Evolutionary conservation across 23 tunicate genomes (phyloP).

Genomic region (Ascidia mentula): DNA sequence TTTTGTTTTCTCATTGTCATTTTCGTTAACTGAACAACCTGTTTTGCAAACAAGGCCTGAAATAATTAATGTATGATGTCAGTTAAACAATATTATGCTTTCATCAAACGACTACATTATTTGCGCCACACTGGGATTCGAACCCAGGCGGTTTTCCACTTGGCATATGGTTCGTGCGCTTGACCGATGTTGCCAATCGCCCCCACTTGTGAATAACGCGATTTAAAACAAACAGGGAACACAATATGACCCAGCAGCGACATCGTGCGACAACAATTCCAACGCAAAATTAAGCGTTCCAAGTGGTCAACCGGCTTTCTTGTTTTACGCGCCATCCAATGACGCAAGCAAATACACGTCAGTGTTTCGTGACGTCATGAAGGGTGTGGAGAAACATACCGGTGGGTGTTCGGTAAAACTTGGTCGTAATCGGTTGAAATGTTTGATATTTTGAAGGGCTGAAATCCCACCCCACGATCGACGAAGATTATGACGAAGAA

Average conservation of each 20-base stretch:
- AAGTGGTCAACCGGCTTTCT: slow-evolving; percentile 74
- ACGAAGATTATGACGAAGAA: slow-evolving; percentile 7
- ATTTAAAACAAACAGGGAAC: slow-evolving; percentile 78
- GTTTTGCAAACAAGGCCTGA: too few species aligned
- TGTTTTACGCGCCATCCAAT: slow-evolving; percentile 76
- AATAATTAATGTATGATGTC: too few species aligned
- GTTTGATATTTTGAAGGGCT: not conserved
- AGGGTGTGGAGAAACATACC: slow-evolving; percentile 21
- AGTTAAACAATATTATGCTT: too few species aligned
- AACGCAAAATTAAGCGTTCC: slow-evolving; percentile 60
- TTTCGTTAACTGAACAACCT: too few species aligned
- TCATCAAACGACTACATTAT: too few species aligned
- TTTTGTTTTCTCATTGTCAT: too few species aligned
- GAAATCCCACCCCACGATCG: not conserved
- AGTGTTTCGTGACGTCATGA: slow-evolving; percentile 54
- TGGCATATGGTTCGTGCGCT: too few species aligned
- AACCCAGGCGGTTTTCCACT: too few species aligned
- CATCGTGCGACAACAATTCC: slow-evolving; percentile 5
- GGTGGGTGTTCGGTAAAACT: not conserved
- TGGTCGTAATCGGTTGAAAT: not conserved
- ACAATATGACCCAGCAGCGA: slow-evolving; percentile 39
- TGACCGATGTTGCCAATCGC: too few species aligned
- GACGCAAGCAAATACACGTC: slow-evolving; percentile 64
- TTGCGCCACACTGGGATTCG: too few species aligned
- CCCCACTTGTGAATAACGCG: too few species aligned